Percentiles rank a stretch among this genome's conserved stretches.
Evolutionary conservation across 1,140 invertebrate species (phyloP).

Genomic region (Bombus polaris): DNA sequence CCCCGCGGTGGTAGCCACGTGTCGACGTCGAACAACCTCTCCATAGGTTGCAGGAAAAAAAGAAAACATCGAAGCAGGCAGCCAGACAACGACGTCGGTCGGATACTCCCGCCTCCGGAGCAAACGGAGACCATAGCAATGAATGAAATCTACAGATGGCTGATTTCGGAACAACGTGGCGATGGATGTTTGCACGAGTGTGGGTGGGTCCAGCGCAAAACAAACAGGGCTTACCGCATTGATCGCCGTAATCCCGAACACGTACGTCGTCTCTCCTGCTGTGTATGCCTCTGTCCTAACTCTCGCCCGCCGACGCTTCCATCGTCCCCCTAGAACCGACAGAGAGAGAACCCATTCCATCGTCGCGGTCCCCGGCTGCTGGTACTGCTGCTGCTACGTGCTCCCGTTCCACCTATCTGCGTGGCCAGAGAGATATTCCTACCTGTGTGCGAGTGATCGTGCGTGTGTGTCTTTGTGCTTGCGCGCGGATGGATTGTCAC

Average conservation of each 20-base stretch:
- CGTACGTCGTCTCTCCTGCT: slow-evolving; percentile 67
- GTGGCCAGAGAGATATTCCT: slow-evolving; percentile 19
- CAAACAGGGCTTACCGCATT: slow-evolving; percentile 78
- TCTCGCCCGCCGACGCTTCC: slow-evolving; percentile 52
- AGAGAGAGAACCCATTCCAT: slow-evolving; percentile 32
- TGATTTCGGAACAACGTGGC: slow-evolving; percentile 61
- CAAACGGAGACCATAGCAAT: slow-evolving; percentile 54
- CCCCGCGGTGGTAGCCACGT: not conserved
- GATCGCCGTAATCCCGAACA: slow-evolving; percentile 77
- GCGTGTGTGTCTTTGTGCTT: slow-evolving; percentile 59
- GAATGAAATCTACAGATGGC: slow-evolving; percentile 67
- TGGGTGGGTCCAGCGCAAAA: slow-evolving; percentile 70
- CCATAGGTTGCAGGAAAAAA: not conserved
- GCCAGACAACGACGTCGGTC: not conserved
- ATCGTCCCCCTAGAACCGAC: slow-evolving; percentile 5
- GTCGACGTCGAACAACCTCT: not conserved
- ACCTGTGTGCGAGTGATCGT: slow-evolving; percentile 10
- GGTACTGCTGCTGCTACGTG: slow-evolving; percentile 22
- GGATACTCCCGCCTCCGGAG: slow-evolving; percentile 26
- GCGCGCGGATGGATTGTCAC: slow-evolving; percentile 73
- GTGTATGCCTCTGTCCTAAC: slow-evolving; percentile 43
- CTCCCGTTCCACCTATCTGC: slow-evolving; percentile 6
- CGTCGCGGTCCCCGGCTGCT: slow-evolving; percentile 14
- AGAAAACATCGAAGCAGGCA: not conserved
- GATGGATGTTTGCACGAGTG: slow-evolving; percentile 44